Conservation (phyloP, 2,888 invertebrate species). For the Arrhopalites spinosus region DNA sequence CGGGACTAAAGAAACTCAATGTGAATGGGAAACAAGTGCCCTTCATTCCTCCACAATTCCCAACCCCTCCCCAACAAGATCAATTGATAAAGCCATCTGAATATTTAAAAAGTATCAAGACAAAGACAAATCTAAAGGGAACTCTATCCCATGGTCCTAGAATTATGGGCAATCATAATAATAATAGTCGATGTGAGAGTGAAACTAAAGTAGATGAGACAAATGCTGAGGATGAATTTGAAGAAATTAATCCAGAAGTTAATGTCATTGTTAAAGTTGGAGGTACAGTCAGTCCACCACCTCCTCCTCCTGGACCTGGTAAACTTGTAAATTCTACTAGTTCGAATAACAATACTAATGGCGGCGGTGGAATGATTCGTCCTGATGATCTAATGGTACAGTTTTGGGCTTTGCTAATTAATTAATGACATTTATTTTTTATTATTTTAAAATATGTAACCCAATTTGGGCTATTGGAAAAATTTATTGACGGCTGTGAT, state of each 20-base stretch:
- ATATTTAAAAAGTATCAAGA: conserved; percentile 82
- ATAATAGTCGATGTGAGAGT: conserved; percentile 40
- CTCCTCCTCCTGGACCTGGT: no score
- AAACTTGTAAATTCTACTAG: no score
- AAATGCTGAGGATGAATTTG: conserved; percentile 51
- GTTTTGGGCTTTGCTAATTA: neutral
- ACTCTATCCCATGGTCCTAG: conserved; percentile 12
- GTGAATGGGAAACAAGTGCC: conserved; percentile 63
- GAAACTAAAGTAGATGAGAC: conserved; percentile 28
- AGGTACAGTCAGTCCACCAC: conserved; percentile 3
- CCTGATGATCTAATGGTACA: conserved; percentile 55
- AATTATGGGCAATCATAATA: neutral
- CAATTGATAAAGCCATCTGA: conserved; percentile 90
- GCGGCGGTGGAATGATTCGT: conserved; percentile 46
- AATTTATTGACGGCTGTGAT: no score
- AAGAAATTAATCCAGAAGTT: conserved; percentile 51
- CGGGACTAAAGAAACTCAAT: conserved; percentile 3
- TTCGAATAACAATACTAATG: conserved; percentile 32
- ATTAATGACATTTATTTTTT: conserved; percentile 6
- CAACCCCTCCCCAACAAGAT: conserved; percentile 72
- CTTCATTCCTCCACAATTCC: conserved; percentile 90
- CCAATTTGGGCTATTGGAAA: no score
- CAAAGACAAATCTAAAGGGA: conserved; percentile 52
- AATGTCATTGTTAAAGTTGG: no score
- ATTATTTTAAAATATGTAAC: no score